Evolutionary conservation across 1,140 invertebrate genomes (phyloP), one percentile per base, ranked within the genome.

Genomic region (Meloidogyne exigua): DNA sequence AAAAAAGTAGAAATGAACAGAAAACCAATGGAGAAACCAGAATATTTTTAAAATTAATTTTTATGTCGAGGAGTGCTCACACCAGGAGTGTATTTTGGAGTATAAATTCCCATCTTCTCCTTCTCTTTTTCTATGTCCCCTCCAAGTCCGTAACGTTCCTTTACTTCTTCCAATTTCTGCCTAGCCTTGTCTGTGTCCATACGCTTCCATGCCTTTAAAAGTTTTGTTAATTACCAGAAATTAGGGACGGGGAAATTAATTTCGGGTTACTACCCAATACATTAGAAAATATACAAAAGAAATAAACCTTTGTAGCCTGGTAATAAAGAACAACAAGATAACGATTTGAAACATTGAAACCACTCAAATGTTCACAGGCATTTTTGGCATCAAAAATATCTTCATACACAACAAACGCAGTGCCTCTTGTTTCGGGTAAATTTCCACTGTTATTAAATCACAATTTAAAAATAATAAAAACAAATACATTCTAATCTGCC

Each of bases 371-470:
- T 89, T 99, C 96, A 89, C 96, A 99, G 12, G 96, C 96, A 91
- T 98, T 99, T 42, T 79, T 89, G 98, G 99, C 0, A 96, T 96
- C 91, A 99, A 97, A 90, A 98, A 99, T 83, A 98, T 99, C 88
- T 99, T 97, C 90, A 98, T 96, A 89, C 98, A 99, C 95, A 68
- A 99, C 95, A 91, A 98, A 99, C 23, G 96, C 96, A 71, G 96
- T 98, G 64, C 96, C 96, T 89, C 94, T 92, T 0, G 95, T 97
- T 89, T 98, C 96, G 26, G 95, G 92, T 28, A 96, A 98, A 83
- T 97, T 98, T 1, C 96, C 96, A 39, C 94, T 96, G 88, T 77
- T 68, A 21, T 21, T 62, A 18, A 57, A 39, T 32, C 63, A 13
- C 21, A 23, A 72, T 32, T 9, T n/a, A 75, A 42, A 66, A 72